These are phyloP conservation scores for Agrilus planipennis DNA, from an alignment of 1,140 invertebrate species.

Conservation along the genomic window DNA sequence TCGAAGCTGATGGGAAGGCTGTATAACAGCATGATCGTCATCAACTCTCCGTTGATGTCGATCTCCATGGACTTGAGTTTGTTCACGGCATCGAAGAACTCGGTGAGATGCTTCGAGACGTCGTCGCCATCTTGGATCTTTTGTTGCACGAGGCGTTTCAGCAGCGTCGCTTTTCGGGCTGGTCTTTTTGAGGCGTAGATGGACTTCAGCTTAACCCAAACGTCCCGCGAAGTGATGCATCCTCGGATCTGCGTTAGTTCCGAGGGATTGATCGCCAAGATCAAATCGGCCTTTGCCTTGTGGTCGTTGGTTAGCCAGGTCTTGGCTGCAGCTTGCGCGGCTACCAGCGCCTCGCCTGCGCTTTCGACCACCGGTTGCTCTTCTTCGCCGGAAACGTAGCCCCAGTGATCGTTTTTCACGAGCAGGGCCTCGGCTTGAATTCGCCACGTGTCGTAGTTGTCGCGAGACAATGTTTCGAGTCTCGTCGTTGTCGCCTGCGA, in stretches of 20 bases:
- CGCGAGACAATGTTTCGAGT: too few species aligned
- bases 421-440: not conserved
- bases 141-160: conserved; percentile 9
- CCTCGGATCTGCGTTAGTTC: too few species aligned
- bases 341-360: too few species aligned
- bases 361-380: too few species aligned
- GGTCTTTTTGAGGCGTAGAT: conserved; percentile 19
- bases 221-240: conserved; percentile 18
- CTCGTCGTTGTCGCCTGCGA: too few species aligned
- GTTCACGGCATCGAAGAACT: conserved; percentile 22
- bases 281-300: too few species aligned
- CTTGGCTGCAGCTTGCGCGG: too few species aligned
- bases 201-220: conserved; percentile 20
- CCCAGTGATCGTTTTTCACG: not conserved
- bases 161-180: conserved; percentile 13
- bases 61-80: conserved; percentile 19
- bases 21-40: conserved; percentile 21
- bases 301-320: too few species aligned
- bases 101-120: conserved; percentile 18
- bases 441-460: conserved; percentile 1
- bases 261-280: too few species aligned
- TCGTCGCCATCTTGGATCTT: conserved; percentile 21
- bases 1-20: conserved; percentile 21
- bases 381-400: too few species aligned
- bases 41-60: conserved; percentile 13